Evolutionary conservation across 2,888 invertebrate species (phyloP).

Genomic region (Tetranychus piercei): DNA sequence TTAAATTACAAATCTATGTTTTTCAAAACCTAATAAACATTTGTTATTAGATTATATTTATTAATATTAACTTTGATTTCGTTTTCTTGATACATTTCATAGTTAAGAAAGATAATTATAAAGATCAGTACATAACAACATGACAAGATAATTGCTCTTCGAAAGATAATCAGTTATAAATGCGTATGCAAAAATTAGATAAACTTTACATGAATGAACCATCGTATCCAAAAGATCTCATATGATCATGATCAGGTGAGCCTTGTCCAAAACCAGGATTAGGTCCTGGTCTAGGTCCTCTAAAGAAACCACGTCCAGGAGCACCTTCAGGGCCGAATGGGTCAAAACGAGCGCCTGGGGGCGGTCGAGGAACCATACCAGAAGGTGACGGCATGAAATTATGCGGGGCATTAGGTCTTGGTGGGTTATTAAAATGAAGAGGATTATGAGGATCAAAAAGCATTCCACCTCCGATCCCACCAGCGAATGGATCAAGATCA

Average conservation of each 20-base stretch:
- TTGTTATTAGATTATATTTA: too few relatives aligned
- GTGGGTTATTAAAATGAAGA: not conserved
- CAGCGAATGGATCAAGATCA: conserved; percentile 56
- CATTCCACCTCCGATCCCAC: conserved; percentile 49
- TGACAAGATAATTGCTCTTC: too few relatives aligned
- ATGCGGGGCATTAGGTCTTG: not conserved
- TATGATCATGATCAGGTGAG: conserved; percentile 49
- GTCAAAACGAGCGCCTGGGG: conserved; percentile 66
- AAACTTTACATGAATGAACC: conserved; percentile 16
- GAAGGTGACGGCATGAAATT: conserved; percentile 7
- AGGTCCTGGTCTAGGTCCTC: conserved; percentile 3
- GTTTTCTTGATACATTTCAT: too few relatives aligned
- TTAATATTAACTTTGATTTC: too few relatives aligned
- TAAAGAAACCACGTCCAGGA: conserved; percentile 24
- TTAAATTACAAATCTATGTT: too few relatives aligned
- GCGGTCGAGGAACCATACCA: conserved; percentile 36
- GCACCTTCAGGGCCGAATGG: conserved; percentile 51
- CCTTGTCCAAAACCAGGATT: not conserved
- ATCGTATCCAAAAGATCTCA: conserved; percentile 42
- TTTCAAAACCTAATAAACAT: too few relatives aligned
- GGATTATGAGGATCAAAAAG: conserved; percentile 44
- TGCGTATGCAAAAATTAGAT: too few relatives aligned
- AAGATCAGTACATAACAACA: too few relatives aligned
- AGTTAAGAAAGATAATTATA: too few relatives aligned
- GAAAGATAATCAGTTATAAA: too few relatives aligned